Evolutionary conservation across 2,113 vertebrate genomes (phyloP), one percentile per base, ranked within the genome.

Genomic region (Anseranas semipalmata): DNA sequence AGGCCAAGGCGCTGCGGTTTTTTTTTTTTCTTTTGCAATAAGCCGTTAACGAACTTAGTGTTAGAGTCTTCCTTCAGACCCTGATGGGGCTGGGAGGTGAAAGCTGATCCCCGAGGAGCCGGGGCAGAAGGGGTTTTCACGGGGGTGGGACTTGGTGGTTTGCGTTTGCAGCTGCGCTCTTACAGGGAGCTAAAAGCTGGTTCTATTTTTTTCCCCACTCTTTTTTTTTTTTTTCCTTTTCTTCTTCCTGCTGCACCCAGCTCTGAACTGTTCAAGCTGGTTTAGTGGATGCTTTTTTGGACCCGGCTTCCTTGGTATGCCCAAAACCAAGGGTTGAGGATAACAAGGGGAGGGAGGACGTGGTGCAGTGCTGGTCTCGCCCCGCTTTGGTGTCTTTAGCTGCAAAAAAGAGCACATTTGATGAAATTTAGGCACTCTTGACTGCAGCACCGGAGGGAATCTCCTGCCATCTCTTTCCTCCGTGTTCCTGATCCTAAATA

Each of bases 321-420:
- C 48, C 4, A 3, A 20, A 55, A 24, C 6, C 24, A 14, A 33
- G 14, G 5, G 12, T 25, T 39, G 56, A 48, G 32, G 21, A 3
- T 63, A 46, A 71, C 7, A 5, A 30, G 30, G 66, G 3, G 3
- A n/a, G 46, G 35, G 6, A 27, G 55, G 39, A 37, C 12, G 1
- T 0, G 0, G 22, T 15, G 4, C 1, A 5, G 68, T 2, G 5
- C 10, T 12, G 10, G 32, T 32, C 21, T 52, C 10, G 4, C 15
- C 4, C 52, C 37, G 2, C 6, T 20, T 41, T 35, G n/a, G n/a
- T 21, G 9, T 32, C 15, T 58, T 33, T 41, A 15, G 30, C 22
- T 25, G 17, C 28, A 37, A 21, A 68, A 56, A 15, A 6, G 6
- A 7, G 0, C 18, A 15, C 0, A 2, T 4, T 7, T 41, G 46